Conservation (phyloP, 2,888 invertebrate species). For the Euspilapteryx auroguttella region DNA sequence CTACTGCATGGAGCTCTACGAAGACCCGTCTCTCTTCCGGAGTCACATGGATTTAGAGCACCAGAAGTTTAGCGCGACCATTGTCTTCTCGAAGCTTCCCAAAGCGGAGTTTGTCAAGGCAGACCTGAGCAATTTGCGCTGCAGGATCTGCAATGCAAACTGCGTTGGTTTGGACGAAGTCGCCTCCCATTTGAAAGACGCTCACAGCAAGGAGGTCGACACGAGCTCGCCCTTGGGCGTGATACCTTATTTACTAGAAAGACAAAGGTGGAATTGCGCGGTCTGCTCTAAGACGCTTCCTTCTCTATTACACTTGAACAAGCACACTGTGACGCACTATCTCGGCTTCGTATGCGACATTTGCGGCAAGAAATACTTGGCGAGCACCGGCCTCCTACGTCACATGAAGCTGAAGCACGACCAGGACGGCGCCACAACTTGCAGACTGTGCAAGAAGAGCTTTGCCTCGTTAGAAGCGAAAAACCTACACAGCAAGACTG, state of each 20-base stretch:
- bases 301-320: constrained; percentile 1
- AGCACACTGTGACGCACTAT: constrained; percentile 5
- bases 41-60: constrained; percentile 24
- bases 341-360: constrained; percentile 4
- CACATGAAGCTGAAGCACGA: constrained; percentile 2
- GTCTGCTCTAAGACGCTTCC: constrained; percentile 3
- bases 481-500: constrained; percentile 23
- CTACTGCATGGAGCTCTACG: constrained; percentile 37
- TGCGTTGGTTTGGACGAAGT: constrained; percentile 21
- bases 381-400: background rate
- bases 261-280: constrained; percentile 1
- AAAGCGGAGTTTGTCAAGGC: constrained; percentile 4
- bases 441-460: constrained; percentile 10
- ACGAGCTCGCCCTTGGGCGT: background rate
- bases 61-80: background rate
- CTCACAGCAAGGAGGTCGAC: constrained; percentile 15
- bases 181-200: constrained; percentile 24
- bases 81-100: constrained; percentile 1
- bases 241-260: constrained; percentile 15
- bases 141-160: constrained; percentile 24
- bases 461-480: constrained; percentile 27
- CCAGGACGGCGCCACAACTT: background rate
- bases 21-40: constrained; percentile 27
- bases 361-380: constrained; percentile 4
- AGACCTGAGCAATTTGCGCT: constrained; percentile 18